Conservation (phyloP, 2,113 vertebrate species). For the Triplophysa tibetana region DNA sequence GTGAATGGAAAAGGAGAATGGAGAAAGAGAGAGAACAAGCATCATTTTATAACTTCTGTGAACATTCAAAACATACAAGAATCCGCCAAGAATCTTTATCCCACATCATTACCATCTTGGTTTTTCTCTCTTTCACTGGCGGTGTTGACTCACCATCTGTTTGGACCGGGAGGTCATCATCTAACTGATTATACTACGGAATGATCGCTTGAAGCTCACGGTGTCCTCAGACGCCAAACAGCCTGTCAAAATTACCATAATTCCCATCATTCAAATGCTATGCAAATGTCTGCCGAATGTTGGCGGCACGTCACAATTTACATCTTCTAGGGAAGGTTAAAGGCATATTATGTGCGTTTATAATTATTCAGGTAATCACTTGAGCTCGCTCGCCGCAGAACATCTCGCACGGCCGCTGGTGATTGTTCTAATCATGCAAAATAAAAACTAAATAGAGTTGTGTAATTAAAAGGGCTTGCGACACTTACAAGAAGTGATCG, state of each 20-base stretch:
- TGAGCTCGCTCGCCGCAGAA: background rate
- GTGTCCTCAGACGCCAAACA: conserved; percentile 51
- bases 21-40: background rate
- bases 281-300: conserved; percentile 51
- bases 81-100: conserved; percentile 49
- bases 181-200: conserved; percentile 50
- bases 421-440: background rate
- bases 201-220: conserved; percentile 43
- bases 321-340: conserved; percentile 23
- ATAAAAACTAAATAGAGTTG: background rate
- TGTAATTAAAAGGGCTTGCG: background rate
- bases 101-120: conserved; percentile 41
- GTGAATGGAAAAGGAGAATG: no score
- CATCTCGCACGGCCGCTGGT: background rate
- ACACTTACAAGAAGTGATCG: background rate
- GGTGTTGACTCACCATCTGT: conserved; percentile 54
- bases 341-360: conserved; percentile 33
- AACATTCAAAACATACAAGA: conserved; percentile 7
- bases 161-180: conserved; percentile 56
- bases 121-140: conserved; percentile 45
- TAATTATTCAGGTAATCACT: conserved; percentile 43
- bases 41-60: background rate
- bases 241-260: conserved; percentile 53
- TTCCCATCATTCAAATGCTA: conserved; percentile 56
- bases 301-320: conserved; percentile 38